phyloP scores from a whole-genome alignment of 2,113 vertebrate genomes.

The Cephalopholis sonnerati region DNA sequence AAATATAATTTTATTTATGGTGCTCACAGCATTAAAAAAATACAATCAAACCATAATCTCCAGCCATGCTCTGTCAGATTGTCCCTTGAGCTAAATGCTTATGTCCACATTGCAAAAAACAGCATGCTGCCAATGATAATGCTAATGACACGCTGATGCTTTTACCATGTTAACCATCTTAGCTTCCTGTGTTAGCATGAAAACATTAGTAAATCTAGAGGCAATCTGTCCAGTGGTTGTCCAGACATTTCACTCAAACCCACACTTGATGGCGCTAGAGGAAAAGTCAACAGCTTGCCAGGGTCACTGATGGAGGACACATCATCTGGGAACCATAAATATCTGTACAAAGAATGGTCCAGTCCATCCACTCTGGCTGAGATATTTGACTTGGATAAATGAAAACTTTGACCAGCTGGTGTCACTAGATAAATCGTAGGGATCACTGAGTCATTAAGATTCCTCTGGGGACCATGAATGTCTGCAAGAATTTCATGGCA shows the following conservation, averaged over 20 bases:
- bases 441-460: not conserved
- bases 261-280: too few species aligned
- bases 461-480: not conserved
- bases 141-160: not conserved
- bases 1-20: not conserved
- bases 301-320: not conserved
- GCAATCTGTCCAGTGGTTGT: not conserved
- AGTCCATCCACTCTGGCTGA: not conserved
- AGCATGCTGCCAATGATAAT: not conserved
- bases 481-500: not conserved
- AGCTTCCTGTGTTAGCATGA: too few species aligned
- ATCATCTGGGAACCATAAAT: not conserved
- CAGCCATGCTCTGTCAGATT: too few species aligned
- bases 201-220: not conserved
- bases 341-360: not conserved
- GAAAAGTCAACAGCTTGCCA: not conserved
- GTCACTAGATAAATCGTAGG: not conserved
- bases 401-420: not conserved
- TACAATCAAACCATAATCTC: not conserved
- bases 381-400: not conserved
- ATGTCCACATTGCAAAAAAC: not conserved
- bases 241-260: too few species aligned
- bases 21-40: not conserved
- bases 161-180: not conserved
- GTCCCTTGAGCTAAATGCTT: not conserved